Evolutionary conservation across 2,797 vertebrate genomes (phyloP).

Genomic region (Myotis planiceps): DNA sequence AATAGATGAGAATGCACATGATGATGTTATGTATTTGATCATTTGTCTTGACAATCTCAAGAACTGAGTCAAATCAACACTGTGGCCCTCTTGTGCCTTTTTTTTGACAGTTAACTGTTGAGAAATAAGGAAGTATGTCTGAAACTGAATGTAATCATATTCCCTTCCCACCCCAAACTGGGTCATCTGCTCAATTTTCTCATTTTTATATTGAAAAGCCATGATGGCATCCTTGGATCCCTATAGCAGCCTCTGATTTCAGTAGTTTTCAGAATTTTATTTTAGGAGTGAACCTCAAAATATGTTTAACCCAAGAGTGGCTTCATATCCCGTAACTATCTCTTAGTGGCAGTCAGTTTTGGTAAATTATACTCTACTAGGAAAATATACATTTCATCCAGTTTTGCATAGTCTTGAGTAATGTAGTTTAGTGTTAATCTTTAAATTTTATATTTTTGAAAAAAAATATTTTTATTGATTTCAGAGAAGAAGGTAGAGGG

Average conservation of each 20-base stretch:
- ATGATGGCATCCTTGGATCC: neutral
- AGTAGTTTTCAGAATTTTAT: neutral
- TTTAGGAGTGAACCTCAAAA: neutral
- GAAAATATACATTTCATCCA: neutral
- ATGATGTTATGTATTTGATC: neutral
- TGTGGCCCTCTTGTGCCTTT: neutral
- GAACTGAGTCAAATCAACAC: neutral
- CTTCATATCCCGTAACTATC: neutral
- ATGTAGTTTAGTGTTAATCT: neutral
- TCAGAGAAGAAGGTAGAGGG: too few relatives aligned
- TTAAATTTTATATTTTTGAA: neutral
- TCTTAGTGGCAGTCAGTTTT: neutral
- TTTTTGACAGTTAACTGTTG: neutral
- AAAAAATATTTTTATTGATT: too few relatives aligned
- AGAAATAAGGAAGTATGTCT: neutral
- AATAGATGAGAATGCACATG: neutral
- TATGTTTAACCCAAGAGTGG: neutral
- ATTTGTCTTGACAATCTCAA: neutral
- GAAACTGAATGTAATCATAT: neutral
- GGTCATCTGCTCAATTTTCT: neutral
- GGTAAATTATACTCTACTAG: neutral
- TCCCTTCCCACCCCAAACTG: neutral
- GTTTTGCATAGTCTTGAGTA: neutral
- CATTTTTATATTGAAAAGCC: neutral
- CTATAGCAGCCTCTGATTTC: neutral